Evolutionary conservation across 2,888 invertebrate genomes (phyloP).

Genomic region (Hololepta plana): DNA sequence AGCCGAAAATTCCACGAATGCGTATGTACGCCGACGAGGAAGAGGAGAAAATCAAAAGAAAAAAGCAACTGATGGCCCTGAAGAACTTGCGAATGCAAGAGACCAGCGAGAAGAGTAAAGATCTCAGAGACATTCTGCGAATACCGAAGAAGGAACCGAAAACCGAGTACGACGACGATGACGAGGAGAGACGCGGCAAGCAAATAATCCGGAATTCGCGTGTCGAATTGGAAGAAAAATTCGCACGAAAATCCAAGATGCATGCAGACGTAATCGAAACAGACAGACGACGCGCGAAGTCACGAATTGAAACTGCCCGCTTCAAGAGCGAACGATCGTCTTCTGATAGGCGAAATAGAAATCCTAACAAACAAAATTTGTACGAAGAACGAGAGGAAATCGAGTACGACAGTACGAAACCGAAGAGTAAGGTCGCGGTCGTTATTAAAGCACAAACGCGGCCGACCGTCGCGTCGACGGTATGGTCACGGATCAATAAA

Average conservation of each 20-base stretch:
- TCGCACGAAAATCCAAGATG: constrained; percentile 12
- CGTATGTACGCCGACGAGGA: constrained; percentile 81
- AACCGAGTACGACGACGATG: constrained; percentile 1
- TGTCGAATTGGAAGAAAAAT: too few relatives aligned
- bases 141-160: constrained; percentile 3
- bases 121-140: constrained; percentile 1
- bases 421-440: constrained; percentile 24
- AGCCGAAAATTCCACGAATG: constrained; percentile 55
- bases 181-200: constrained; percentile 5
- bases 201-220: constrained; percentile 6
- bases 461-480: constrained; percentile 22
- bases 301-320: too few relatives aligned
- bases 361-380: too few relatives aligned
- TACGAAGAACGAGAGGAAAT: constrained; percentile 7
- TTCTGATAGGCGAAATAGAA: too few relatives aligned
- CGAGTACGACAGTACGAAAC: constrained; percentile 13
- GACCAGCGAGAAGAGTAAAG: too few relatives aligned
- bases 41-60: constrained; percentile 39
- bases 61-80: constrained; percentile 17
- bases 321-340: too few relatives aligned
- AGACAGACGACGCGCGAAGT: too few relatives aligned
- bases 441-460: constrained; percentile 23
- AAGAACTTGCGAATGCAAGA: constrained; percentile 16
- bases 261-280: too few relatives aligned
- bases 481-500: constrained; percentile 20